These are phyloP conservation scores for Siderastrea siderea DNA, from an alignment of 92 coral and sea anemone genomes.

Conservation along the genomic window DNA sequence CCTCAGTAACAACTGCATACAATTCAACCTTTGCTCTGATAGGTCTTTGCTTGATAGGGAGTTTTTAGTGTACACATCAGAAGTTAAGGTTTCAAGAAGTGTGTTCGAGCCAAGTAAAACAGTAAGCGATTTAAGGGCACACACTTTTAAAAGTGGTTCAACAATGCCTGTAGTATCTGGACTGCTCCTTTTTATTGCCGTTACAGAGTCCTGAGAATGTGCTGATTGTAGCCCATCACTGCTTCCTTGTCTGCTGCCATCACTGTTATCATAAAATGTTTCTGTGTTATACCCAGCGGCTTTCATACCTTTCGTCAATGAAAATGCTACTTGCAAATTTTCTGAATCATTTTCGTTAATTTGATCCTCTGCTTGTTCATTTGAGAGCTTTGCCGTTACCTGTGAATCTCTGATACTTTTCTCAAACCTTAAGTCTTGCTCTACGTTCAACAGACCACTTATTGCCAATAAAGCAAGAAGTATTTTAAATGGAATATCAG, in stretches of 20 bases:
- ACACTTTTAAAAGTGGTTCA: constrained; percentile 71
- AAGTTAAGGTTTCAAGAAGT: constrained; percentile 63
- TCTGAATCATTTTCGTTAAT: not conserved
- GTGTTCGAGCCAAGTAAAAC: constrained; percentile 73
- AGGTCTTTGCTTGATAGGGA: constrained; percentile 12
- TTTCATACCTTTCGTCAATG: not conserved
- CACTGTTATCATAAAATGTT: not conserved
- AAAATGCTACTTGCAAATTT: not conserved
- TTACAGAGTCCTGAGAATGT: not conserved
- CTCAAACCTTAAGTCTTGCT: not conserved
- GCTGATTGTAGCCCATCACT: not conserved
- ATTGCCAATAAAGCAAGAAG: constrained; percentile 75
- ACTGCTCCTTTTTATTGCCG: not conserved
- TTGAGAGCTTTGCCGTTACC: not conserved
- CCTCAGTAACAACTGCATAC: constrained; percentile 51
- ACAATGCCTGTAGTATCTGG: constrained; percentile 44
- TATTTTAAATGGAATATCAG: constrained; percentile 56
- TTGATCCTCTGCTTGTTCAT: not conserved
- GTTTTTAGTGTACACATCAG: constrained; percentile 30
- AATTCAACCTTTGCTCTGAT: constrained; percentile 36
- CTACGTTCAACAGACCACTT: constrained; percentile 69
- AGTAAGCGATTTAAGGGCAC: constrained; percentile 84
- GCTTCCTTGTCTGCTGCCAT: not conserved
- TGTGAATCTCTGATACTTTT: not conserved
- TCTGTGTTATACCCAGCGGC: not conserved